These are phyloP conservation scores for Sericinus montela DNA, from an alignment of 2,888 invertebrate species.

Conservation along the genomic window DNA sequence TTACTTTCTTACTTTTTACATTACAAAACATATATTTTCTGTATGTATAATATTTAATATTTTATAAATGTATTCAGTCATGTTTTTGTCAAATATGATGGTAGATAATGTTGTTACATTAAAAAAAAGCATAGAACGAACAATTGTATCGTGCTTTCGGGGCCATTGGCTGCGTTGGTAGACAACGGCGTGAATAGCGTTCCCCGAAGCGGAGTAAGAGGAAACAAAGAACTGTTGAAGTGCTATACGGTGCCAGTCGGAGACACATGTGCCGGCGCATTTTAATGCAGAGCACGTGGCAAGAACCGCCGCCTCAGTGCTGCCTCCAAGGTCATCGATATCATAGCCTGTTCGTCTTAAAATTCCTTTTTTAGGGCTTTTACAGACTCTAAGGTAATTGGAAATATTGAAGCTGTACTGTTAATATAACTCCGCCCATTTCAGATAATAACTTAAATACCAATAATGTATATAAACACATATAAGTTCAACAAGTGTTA, in stretches of 20 bases:
- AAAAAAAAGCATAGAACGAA: conserved; percentile 1
- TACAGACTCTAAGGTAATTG: neutral
- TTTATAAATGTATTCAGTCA: no score
- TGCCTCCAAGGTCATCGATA: conserved; percentile 50
- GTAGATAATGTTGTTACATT: neutral
- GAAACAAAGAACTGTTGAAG: conserved; percentile 44
- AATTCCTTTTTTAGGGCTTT: neutral
- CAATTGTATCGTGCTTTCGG: conserved; percentile 10
- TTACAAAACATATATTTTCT: no score
- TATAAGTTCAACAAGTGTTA: no score
- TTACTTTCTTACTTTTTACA: no score
- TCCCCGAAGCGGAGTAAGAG: conserved; percentile 23
- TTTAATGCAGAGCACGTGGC: conserved; percentile 52
- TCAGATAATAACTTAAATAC: no score
- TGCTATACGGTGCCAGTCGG: conserved; percentile 32
- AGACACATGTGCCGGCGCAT: conserved; percentile 41
- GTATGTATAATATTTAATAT: no score
- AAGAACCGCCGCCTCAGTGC: conserved; percentile 37
- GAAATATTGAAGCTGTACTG: no score
- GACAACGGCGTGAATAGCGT: conserved; percentile 20
- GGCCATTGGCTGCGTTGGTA: conserved; percentile 17
- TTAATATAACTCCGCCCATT: no score
- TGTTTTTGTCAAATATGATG: neutral
- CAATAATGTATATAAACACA: no score
- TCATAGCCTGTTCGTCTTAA: conserved; percentile 24